Evolutionary conservation across 2,113 vertebrate species (phyloP), one percentile per base, ranked within the genome.

Genomic region (Megaptera novaeangliae): DNA sequence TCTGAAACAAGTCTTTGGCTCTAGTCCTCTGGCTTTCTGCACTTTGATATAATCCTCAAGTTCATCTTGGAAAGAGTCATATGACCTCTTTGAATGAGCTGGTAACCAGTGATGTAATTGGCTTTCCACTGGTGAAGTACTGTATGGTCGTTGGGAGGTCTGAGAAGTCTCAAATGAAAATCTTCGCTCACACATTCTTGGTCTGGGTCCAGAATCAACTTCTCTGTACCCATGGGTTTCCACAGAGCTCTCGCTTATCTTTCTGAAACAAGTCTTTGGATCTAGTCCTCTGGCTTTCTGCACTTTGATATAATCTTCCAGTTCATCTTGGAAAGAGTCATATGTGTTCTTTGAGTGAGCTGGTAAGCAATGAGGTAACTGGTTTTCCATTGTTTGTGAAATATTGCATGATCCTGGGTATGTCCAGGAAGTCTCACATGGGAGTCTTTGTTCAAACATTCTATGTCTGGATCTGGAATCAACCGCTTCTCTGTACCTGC

Each of bases 41-140:
- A 99, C 99, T 98, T 99, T 96, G 82, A 99, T 98, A 86, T 99
- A 99, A 97, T 99, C 99, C 8, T 98, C 98, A 89, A 99, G 98
- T 95, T 99, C 99, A 90, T 99, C 98, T 98, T 99, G 98, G 96
- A 99, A 99, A n/a, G 99, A 99, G 92, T 89, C 81, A 77, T 98
- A 98, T 57, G 97, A 97, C 96, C 98, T 99, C 69, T 99, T 98
- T 92, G 78, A 97, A 93, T 91, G 52, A 94, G 39, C 39, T 95
- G 98, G 69, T 55, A 90, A 91, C 95, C 96, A 93, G 13, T 86
- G 49, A 27, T 71, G 34, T 1, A 49, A 74, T 6, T 84, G 94
- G 0, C 13, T 96, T 95, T 96, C 95, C 61, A 84, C 52, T 91
- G 87, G 81, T 87, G 94, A 90, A 91, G 66, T 64, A 88, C 15